These are phyloP conservation scores for Rotaria macrura DNA, from an alignment of 2,888 invertebrate genomes.

Conservation along the genomic window DNA sequence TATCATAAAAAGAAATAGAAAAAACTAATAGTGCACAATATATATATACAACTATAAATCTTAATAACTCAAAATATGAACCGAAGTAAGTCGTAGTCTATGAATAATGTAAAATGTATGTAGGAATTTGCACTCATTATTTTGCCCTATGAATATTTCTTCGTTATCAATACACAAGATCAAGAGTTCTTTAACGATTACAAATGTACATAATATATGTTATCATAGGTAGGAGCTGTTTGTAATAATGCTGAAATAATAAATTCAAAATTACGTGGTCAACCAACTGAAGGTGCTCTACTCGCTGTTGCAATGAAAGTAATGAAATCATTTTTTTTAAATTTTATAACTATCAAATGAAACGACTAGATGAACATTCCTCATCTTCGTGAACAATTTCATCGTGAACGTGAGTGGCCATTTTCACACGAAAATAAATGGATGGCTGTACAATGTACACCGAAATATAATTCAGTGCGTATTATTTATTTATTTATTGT, in stretches of 20 bases:
- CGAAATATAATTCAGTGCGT: slow-evolving; percentile 51
- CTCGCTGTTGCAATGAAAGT: slow-evolving; percentile 79
- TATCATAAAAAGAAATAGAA: too few relatives aligned
- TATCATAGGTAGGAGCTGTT: slow-evolving; percentile 59
- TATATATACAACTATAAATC: too few relatives aligned
- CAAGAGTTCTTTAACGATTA: too few relatives aligned
- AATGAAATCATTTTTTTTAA: slow-evolving; percentile 32
- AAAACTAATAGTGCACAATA: too few relatives aligned
- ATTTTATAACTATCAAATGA: background rate
- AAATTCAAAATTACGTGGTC: slow-evolving; percentile 69
- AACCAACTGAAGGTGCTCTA: slow-evolving; percentile 93
- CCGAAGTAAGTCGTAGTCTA: too few relatives aligned
- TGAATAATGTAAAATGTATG: too few relatives aligned
- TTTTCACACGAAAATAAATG: slow-evolving; percentile 94
- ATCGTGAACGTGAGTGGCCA: slow-evolving; percentile 77
- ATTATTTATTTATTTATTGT: background rate
- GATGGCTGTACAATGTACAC: slow-evolving; percentile 61
- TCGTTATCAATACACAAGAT: too few relatives aligned
- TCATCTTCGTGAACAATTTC: slow-evolving; percentile 25
- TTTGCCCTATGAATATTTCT: too few relatives aligned
- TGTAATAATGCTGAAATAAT: slow-evolving; percentile 89
- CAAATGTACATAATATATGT: too few relatives aligned
- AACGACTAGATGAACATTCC: background rate
- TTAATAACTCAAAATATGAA: too few relatives aligned
- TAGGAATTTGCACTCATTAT: too few relatives aligned